Conservation (phyloP, 1,140 invertebrate genomes). For the Drosophila miranda region DNA sequence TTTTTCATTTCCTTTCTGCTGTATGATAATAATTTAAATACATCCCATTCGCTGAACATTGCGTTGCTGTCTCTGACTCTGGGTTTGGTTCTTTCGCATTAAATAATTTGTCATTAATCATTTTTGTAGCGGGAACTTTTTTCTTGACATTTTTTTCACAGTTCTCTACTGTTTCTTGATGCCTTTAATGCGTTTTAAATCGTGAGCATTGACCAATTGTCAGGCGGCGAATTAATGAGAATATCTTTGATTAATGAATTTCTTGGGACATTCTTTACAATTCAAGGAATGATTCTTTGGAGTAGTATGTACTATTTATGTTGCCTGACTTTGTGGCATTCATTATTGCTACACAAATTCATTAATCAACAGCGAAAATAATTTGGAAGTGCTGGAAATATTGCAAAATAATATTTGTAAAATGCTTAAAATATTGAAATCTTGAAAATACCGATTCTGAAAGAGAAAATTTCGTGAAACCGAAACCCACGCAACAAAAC, state of each 20-base stretch:
- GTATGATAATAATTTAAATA: conserved; percentile 68
- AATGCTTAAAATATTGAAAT: not conserved
- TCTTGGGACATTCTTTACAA: conserved; percentile 11
- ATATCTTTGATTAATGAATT: conserved; percentile 61
- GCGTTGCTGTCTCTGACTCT: conserved; percentile 18
- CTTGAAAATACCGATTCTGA: too few relatives aligned
- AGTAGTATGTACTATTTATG: conserved; percentile 1
- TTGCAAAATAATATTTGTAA: not conserved
- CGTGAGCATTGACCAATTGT: conserved; percentile 71
- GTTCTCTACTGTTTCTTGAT: conserved; percentile 17
- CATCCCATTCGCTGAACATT: conserved; percentile 38
- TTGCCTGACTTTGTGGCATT: conserved; percentile 20
- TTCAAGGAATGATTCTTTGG: conserved; percentile 2
- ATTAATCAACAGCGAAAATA: conserved; percentile 54
- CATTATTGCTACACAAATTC: conserved; percentile 29
- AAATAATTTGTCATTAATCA: conserved; percentile 74
- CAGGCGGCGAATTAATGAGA: conserved; percentile 67
- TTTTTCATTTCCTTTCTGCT: conserved; percentile 22
- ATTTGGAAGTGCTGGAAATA: conserved; percentile 6
- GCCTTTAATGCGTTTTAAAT: conserved; percentile 71
- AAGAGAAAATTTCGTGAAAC: conserved; percentile 32
- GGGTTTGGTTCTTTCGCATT: conserved; percentile 42
- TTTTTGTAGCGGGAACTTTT: conserved; percentile 46
- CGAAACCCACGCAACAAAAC: conserved; percentile 62
- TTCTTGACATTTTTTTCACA: conserved; percentile 22